A percentile compares a stretch with the other conserved stretches of the same genome.
Conservation (phyloP, 2,113 vertebrate species). For the Microtus montanus region DNA sequence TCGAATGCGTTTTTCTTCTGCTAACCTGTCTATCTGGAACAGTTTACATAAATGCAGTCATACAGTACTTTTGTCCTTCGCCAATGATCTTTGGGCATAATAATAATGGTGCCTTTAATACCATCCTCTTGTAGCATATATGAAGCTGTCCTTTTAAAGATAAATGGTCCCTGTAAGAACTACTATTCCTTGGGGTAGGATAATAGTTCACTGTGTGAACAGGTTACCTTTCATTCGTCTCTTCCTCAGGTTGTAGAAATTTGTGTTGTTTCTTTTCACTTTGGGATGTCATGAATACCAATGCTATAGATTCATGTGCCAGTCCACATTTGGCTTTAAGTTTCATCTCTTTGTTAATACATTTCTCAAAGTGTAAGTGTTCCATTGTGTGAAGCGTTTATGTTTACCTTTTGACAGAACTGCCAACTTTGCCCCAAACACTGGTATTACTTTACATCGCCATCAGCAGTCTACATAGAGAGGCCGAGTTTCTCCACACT, state of each 20-base stretch:
- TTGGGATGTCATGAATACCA: not conserved
- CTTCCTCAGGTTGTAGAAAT: not conserved
- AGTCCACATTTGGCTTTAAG: not conserved
- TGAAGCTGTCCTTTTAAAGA: not conserved
- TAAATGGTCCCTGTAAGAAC: not conserved
- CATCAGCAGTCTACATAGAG: not conserved
- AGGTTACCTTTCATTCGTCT: not conserved
- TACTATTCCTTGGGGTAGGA: not conserved
- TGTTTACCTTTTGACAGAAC: slow-evolving; percentile 18
- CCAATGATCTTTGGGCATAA: not conserved
- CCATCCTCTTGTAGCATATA: not conserved
- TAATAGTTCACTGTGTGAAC: not conserved
- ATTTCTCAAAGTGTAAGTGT: not conserved
- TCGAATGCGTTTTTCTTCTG: not conserved
- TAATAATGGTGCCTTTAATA: not conserved
- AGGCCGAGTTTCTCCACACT: not conserved
- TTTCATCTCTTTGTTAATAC: slow-evolving; percentile 1
- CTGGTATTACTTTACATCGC: not conserved
- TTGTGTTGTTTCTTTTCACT: not conserved
- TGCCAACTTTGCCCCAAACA: not conserved
- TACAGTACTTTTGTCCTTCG: not conserved
- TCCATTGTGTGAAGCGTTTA: not conserved
- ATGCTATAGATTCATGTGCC: not conserved
- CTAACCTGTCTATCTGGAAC: not conserved
- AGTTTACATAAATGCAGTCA: not conserved